Evolutionary conservation across 2,113 vertebrate genomes (phyloP).

Genomic region (Telmatochromis sp.): DNA sequence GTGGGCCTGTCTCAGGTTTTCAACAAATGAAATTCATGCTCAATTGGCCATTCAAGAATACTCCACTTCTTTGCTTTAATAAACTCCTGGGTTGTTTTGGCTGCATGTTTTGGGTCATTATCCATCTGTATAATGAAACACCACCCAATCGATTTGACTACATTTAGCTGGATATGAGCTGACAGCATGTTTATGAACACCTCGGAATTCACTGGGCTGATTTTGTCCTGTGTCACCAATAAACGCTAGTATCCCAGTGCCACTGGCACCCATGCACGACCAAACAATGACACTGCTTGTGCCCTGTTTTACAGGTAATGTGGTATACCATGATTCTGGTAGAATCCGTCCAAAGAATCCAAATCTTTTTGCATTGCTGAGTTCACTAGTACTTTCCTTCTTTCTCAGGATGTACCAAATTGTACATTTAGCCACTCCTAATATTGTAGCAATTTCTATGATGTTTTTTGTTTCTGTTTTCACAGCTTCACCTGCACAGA

Average conservation of each 20-base stretch:
- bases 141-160: background rate
- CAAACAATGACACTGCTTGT: background rate
- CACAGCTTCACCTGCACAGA: background rate
- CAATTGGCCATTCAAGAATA: background rate
- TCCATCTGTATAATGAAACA: background rate
- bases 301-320: background rate
- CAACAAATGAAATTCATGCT: background rate
- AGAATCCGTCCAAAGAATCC: background rate
- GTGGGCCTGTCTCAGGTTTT: background rate
- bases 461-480: background rate
- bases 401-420: background rate
- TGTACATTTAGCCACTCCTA: background rate
- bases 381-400: background rate
- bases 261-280: background rate
- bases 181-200: background rate
- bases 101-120: background rate
- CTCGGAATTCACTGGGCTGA: background rate
- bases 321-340: rapidly evolving
- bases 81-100: background rate
- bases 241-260: background rate
- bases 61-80: background rate
- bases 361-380: background rate
- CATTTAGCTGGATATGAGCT: background rate
- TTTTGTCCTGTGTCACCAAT: background rate
- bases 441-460: background rate